These are phyloP conservation scores for Vombatus ursinus DNA, from an alignment of 2,113 vertebrate genomes.

Conservation along the genomic window DNA sequence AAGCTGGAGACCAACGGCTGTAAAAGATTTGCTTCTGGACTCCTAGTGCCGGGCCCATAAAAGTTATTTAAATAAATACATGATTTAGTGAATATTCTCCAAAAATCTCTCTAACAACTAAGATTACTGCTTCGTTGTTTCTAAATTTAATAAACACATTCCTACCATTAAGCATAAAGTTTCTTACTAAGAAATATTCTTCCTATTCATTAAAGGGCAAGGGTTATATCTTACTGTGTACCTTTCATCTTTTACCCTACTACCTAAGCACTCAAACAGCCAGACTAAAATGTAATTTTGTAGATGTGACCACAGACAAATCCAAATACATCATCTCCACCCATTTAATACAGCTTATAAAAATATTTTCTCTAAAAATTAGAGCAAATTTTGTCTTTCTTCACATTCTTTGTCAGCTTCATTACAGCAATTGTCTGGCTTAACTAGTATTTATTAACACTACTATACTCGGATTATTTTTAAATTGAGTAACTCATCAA, in stretches of 20 bases:
- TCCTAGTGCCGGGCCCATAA: no score
- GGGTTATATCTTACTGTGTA: no score
- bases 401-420: no score
- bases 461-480: no score
- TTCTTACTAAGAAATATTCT: background rate
- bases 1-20: background rate
- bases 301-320: background rate
- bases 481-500: no score
- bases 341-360: background rate
- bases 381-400: no score
- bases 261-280: background rate
- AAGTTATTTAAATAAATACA: background rate
- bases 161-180: background rate
- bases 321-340: background rate
- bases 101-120: background rate
- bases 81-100: background rate
- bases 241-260: background rate
- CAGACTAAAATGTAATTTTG: background rate
- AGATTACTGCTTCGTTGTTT: background rate
- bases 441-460: no score
- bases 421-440: no score
- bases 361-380: no score
- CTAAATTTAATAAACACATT: background rate
- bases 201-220: background rate
- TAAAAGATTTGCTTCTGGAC: background rate